Evolutionary conservation across 2,797 vertebrate species (phyloP).

Genomic region (Mionectes olivaceus): DNA sequence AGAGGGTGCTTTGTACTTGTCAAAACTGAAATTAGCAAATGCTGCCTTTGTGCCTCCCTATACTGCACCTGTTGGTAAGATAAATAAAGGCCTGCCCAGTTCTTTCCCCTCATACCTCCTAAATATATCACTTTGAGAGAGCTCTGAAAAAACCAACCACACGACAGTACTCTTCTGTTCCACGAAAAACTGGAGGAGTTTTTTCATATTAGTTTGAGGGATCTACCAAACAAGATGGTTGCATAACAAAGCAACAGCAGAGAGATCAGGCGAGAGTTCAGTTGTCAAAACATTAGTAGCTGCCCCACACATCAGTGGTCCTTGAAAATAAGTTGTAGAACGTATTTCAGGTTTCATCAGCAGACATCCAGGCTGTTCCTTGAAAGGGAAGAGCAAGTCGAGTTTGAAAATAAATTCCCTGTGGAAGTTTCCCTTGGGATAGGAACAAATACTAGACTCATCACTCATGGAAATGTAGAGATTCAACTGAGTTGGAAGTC

Average conservation of each 20-base stretch:
- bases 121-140: conserved; percentile 79
- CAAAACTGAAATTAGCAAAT: conserved; percentile 63
- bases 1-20: conserved; percentile 53
- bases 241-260: not conserved
- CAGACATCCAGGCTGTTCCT: not conserved
- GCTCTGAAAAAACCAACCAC: not conserved
- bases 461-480: not conserved
- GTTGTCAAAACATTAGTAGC: not conserved
- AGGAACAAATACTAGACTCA: not conserved
- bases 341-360: not conserved
- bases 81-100: conserved; percentile 78
- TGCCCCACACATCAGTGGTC: not conserved
- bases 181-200: not conserved
- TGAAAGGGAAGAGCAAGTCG: not conserved
- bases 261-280: not conserved
- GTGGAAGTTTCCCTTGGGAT: not conserved
- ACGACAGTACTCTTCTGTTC: not conserved
- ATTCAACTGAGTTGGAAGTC: not conserved
- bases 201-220: conserved; percentile 18
- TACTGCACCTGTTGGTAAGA: conserved; percentile 82
- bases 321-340: not conserved
- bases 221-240: not conserved
- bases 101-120: conserved; percentile 77
- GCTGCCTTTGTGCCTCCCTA: conserved; percentile 63
- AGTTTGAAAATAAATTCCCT: not conserved